These are phyloP conservation scores for Sylvia atricapilla DNA, from an alignment of 2,113 vertebrate species.

Conservation along the genomic window DNA sequence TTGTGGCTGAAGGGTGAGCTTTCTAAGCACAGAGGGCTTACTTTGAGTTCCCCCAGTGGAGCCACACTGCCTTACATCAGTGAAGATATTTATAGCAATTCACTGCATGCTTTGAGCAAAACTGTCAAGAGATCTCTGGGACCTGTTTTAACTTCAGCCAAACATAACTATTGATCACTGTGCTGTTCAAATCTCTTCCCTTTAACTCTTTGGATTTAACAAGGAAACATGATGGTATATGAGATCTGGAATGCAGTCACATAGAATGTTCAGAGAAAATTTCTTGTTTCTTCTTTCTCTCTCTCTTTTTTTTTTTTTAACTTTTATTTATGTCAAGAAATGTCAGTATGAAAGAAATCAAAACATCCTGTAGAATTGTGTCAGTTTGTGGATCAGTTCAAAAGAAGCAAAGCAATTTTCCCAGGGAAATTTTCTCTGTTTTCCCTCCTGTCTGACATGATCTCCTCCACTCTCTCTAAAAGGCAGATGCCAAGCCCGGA, in stretches of 20 bases:
- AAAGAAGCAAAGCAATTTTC: background rate
- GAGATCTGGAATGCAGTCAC: background rate
- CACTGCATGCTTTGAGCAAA: background rate
- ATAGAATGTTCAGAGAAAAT: background rate
- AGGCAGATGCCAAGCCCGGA: background rate
- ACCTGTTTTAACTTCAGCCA: background rate
- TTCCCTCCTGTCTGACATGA: fast-evolving
- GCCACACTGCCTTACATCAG: background rate
- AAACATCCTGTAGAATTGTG: background rate
- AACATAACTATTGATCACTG: background rate
- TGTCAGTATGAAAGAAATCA: background rate
- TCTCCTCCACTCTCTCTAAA: background rate
- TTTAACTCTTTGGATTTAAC: background rate
- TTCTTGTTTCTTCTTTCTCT: background rate
- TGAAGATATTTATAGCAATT: background rate
- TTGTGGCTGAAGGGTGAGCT: background rate
- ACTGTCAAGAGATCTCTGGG: background rate
- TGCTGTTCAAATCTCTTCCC: background rate
- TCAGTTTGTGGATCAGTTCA: background rate
- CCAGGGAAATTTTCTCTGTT: background rate
- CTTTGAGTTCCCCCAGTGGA: background rate
- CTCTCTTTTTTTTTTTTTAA: too few species aligned
- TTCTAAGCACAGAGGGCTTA: background rate
- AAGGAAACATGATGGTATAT: background rate
- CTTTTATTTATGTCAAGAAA: background rate